Evolutionary conservation across 2,888 invertebrate species (phyloP), one percentile per base, ranked within the genome.

Genomic region (Deilephila elpenor): DNA sequence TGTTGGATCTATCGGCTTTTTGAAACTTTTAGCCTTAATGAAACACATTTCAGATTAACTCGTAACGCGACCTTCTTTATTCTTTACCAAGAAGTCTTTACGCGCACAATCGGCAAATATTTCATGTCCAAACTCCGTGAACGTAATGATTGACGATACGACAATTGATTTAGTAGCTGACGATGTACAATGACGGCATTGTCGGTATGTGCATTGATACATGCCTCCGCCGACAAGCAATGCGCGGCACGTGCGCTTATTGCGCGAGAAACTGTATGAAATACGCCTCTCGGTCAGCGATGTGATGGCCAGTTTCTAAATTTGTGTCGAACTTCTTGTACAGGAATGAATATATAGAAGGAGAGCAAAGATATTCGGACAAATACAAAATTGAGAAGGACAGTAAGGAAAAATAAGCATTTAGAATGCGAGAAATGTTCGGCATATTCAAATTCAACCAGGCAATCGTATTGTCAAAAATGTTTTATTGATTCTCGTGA

Each of bases 251-350:
- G 7, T 25, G 51, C 67, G 8, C 25, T 51, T 67, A 51, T 67
- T 67, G 51, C 67, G 11, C 67, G 67, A 25, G 44, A 67, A 67
- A 67, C 67, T 51, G 44, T 37, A 67, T 67, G 67, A 67, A 67
- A 67, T 67, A 51, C 67, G 67, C 51, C 51, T 67, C 67, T 67
- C 67, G 51, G 51, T 67, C 51, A 67, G 67, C 44, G 20, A 67
- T 8, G 44, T 51, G 67, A 67, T 25, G 25, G 25, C 67, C 51
- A 51, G 44, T 67, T 67, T 44, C 51, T 51, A 20, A 67, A 44
- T 67, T 44, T n/a, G 20, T 37, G 44, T 44, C 20, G 20, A 20
- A 29, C 44, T 67, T 6, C 20, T 37, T 5, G 14, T 25, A 51
- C 14, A 51, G 17, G 20, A n/a, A 17, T 17, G 11, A 51, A 17